These are phyloP conservation scores for Drosophila demipolita DNA, from an alignment of 2,888 invertebrate species.

Conservation along the genomic window DNA sequence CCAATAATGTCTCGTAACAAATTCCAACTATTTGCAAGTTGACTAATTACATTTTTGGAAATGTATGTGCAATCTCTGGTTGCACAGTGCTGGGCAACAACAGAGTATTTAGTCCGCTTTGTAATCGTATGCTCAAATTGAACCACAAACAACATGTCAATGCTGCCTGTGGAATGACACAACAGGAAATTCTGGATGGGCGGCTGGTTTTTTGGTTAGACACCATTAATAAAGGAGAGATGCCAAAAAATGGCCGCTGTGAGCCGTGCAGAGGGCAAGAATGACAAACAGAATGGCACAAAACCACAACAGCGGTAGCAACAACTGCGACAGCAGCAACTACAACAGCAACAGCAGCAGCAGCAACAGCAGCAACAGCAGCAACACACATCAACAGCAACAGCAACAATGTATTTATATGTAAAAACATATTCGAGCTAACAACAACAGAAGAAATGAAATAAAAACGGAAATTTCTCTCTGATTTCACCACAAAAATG, in stretches of 20 bases:
- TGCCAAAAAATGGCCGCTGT: constrained; percentile 35
- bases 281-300: constrained; percentile 57
- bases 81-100: constrained; percentile 1
- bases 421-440: constrained; percentile 67
- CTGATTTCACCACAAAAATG: constrained; percentile 79
- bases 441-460: constrained; percentile 63
- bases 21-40: background rate
- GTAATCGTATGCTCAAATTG: constrained; percentile 30
- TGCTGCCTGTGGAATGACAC: constrained; percentile 50
- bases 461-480: constrained; percentile 77
- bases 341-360: constrained; percentile 17
- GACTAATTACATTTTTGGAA: background rate
- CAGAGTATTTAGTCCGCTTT: constrained; percentile 6
- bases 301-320: constrained; percentile 61
- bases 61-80: background rate
- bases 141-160: constrained; percentile 52
- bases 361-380: constrained; percentile 30
- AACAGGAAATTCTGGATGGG: constrained; percentile 48
- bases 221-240: constrained; percentile 75
- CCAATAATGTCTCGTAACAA: background rate
- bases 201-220: constrained; percentile 60
- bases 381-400: constrained; percentile 43
- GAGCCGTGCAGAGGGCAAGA: constrained; percentile 20
- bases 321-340: constrained; percentile 38
- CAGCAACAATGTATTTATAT: constrained; percentile 41